Evolutionary conservation across 2,888 invertebrate genomes (phyloP), one percentile per base, ranked within the genome.

Genomic region (Arrhopalites spinosus): DNA sequence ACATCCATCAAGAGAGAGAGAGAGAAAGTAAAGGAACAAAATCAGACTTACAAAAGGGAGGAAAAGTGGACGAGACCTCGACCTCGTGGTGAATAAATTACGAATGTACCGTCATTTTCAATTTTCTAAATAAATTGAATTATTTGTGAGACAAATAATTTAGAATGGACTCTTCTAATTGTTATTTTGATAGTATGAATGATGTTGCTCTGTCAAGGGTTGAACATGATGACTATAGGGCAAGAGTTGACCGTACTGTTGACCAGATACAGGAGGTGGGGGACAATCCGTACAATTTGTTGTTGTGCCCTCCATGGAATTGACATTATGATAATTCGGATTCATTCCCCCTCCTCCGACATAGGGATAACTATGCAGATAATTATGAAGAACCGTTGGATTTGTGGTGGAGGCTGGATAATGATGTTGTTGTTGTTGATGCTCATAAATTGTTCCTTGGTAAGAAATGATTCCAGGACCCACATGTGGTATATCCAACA

Each of bases 151-250:
- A n/a, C 36, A 36, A 11, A 36, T 7, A 36, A 36, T 3, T 36
- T 36, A 36, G 5, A 36, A 36, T 36, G 36, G 3, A 36, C 11
- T 7, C 36, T 36, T 11, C 25, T 15, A 59, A 27, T 59, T 59
- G 11, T 25, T 59, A 25, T 59, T 25, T 27, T 59, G 59, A 27
- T 25, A 59, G 25, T 59, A 59, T 5, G 59, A 59, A 23, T 8
- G 53, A 59, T 59, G 59, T 3, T 59, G 59, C 25, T 59, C 59
- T 25, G 59, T 59, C 59, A 59, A 27, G 13, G 59, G 27, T 59
- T 59, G 59, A 27, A 59, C 5, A 27, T 59, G 59, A 59, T 59
- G 59, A 59, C 53, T 53, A 20, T n/a, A 53, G 5, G 53, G 23
- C 8, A 25, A 13, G 13, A 25, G 27, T 25, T 59, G 59, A 25